Evolutionary conservation across 2,797 vertebrate species (phyloP).

Genomic region (Allobates femoralis): DNA sequence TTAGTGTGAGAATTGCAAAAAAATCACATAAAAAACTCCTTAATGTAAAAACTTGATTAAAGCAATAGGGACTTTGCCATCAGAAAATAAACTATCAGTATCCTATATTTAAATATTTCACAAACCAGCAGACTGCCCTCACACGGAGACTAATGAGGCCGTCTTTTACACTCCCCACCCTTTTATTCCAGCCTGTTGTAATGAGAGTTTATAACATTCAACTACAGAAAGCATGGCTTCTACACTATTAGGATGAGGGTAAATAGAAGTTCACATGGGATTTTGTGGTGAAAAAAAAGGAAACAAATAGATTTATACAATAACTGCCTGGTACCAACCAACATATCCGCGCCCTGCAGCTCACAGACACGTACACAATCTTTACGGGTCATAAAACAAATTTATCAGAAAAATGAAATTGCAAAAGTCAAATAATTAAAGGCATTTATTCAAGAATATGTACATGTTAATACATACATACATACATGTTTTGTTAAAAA

Average conservation of each 20-base stretch:
- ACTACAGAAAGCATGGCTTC: background rate
- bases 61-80: too few species aligned
- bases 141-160: background rate
- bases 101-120: background rate
- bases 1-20: too few species aligned
- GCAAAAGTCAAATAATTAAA: constrained; percentile 46
- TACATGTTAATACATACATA: constrained; percentile 64
- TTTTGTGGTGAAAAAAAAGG: background rate
- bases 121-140: background rate
- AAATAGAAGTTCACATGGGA: background rate
- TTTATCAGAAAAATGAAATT: background rate
- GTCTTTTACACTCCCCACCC: background rate
- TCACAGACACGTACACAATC: background rate
- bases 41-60: too few species aligned
- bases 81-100: background rate
- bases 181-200: background rate
- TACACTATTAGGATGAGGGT: background rate
- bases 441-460: constrained; percentile 73
- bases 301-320: background rate
- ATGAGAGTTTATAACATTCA: background rate
- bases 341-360: too few species aligned
- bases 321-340: background rate
- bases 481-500: constrained; percentile 61
- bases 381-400: background rate
- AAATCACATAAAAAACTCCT: too few species aligned